phyloP scores from a whole-genome alignment of 2,113 vertebrate genomes.

The Daphoenositta chrysoptera region DNA sequence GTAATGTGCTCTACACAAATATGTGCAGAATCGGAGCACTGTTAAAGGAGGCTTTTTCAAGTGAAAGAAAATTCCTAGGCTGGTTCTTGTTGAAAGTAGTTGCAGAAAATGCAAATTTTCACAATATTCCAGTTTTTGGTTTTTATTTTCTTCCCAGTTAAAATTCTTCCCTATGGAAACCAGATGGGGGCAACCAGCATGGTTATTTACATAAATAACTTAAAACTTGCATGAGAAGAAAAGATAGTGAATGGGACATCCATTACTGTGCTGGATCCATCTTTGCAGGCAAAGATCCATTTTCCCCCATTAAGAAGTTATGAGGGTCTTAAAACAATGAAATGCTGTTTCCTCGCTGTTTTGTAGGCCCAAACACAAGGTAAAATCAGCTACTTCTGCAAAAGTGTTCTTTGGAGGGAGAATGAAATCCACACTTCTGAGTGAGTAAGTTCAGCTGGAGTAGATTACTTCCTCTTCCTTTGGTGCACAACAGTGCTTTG shows the following conservation, averaged over 20 bases:
- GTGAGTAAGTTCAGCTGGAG: neutral
- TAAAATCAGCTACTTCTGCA: neutral
- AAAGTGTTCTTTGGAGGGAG: neutral
- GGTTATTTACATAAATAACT: neutral
- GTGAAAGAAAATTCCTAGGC: neutral
- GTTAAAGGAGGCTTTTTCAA: neutral
- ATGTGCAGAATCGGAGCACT: neutral
- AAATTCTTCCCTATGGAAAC: neutral
- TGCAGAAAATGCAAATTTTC: neutral
- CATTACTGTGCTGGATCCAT: neutral
- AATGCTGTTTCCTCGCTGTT: neutral
- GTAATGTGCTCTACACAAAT: neutral
- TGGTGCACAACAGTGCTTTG: neutral
- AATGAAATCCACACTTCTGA: neutral
- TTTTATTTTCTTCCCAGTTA: neutral
- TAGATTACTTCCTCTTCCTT: neutral
- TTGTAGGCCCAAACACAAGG: neutral
- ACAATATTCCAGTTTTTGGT: neutral
- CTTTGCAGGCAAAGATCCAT: neutral
- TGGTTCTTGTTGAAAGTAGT: neutral
- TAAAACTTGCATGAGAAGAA: neutral
- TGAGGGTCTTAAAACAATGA: neutral
- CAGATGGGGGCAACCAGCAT: neutral
- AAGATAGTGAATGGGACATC: neutral
- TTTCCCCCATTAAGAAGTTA: neutral